phyloP scores from a whole-genome alignment of 2,888 invertebrate genomes.

The Matsumyia berberina region DNA sequence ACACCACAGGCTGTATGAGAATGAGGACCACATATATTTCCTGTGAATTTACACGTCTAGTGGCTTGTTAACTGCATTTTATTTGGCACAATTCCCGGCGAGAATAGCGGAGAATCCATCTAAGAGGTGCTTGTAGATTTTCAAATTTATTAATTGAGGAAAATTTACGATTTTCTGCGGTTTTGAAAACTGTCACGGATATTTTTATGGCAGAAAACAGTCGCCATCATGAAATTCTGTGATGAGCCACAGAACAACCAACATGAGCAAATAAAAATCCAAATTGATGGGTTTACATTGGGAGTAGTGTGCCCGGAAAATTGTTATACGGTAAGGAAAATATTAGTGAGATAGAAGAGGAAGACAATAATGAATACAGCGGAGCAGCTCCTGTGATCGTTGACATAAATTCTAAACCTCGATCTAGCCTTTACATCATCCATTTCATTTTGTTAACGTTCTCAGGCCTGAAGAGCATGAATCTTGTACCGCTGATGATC shows the following conservation, averaged over 20 bases:
- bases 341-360: neutral
- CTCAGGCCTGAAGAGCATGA: too few species aligned
- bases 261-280: slow-evolving; percentile 2
- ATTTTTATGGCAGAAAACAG: slow-evolving; percentile 76
- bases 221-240: slow-evolving; percentile 75
- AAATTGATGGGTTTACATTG: slow-evolving; percentile 31
- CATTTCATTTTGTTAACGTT: too few species aligned
- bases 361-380: too few species aligned
- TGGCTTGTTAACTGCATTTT: slow-evolving; percentile 13
- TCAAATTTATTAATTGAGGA: slow-evolving; percentile 63
- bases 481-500: too few species aligned
- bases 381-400: too few species aligned
- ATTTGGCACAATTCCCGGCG: slow-evolving; percentile 25
- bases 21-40: slow-evolving; percentile 40
- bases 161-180: slow-evolving; percentile 72
- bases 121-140: slow-evolving; percentile 44
- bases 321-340: slow-evolving; percentile 12
- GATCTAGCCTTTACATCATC: too few species aligned
- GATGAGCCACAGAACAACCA: slow-evolving; percentile 35
- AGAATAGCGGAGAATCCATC: slow-evolving; percentile 20
- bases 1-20: slow-evolving; percentile 63
- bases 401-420: too few species aligned
- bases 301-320: neutral
- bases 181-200: slow-evolving; percentile 74
- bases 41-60: slow-evolving; percentile 16